These are phyloP conservation scores for Sarcophaga peregrina DNA, from an alignment of 1,140 invertebrate species.

Conservation along the genomic window DNA sequence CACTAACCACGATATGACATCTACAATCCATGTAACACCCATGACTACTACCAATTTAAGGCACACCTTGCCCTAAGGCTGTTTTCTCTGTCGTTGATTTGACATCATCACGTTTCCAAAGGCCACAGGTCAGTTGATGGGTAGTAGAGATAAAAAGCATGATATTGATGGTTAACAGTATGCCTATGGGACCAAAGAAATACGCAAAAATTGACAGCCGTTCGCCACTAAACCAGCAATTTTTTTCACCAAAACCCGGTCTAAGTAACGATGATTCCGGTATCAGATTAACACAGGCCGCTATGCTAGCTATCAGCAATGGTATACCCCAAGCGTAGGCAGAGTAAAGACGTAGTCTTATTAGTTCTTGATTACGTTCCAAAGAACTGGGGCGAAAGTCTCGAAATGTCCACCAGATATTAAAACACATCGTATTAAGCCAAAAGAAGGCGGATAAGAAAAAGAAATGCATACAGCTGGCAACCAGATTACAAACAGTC, in stretches of 20 bases:
- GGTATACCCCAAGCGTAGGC: conserved; percentile 86
- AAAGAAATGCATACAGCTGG: conserved; percentile 89
- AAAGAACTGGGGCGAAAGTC: conserved; percentile 83
- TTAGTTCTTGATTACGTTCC: conserved; percentile 83
- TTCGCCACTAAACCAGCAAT: conserved; percentile 84
- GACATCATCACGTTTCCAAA: conserved; percentile 87
- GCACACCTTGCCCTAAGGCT: conserved; percentile 80
- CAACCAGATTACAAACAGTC: conserved; percentile 76
- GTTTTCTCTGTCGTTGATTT: conserved; percentile 87
- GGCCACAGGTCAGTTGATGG: conserved; percentile 83
- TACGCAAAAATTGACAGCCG: conserved; percentile 82
- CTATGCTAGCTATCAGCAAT: conserved; percentile 77
- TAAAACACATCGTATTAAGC: conserved; percentile 96
- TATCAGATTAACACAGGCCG: conserved; percentile 74
- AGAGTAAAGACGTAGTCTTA: conserved; percentile 79
- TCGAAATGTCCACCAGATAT: conserved; percentile 94
- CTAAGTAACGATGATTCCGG: conserved; percentile 70
- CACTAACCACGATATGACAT: conserved; percentile 78
- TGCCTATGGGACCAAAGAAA: conserved; percentile 84
- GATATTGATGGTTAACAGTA: conserved; percentile 80
- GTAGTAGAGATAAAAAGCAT: conserved; percentile 83
- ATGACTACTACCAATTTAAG: conserved; percentile 87
- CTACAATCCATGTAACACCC: conserved; percentile 87
- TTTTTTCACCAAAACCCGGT: conserved; percentile 78
- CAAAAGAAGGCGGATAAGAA: conserved; percentile 95